phyloP scores from a whole-genome alignment of 30 jellyfish, hydroid and myxozoan species.

The Turritopsis dohrnii region DNA sequence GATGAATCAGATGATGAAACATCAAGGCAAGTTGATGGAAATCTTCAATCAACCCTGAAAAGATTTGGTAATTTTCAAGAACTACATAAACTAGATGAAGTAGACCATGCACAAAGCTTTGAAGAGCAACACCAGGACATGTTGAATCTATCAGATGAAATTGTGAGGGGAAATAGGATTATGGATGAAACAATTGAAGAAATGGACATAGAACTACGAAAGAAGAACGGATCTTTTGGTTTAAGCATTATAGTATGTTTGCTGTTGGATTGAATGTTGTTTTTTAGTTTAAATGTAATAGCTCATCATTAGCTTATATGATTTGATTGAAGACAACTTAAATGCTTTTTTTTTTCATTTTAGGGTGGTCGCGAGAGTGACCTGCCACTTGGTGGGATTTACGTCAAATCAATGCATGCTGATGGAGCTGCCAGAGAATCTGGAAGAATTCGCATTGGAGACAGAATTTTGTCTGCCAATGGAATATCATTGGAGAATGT shows the following conservation, averaged over 20 bases:
- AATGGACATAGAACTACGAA: conserved; percentile 29
- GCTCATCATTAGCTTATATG: too few relatives aligned
- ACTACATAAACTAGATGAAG: conserved; percentile 12
- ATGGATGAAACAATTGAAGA: conserved; percentile 36
- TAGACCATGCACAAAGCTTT: background rate
- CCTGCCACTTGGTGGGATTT: conserved; percentile 47
- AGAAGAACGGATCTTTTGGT: conserved; percentile 53
- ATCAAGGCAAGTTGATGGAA: background rate
- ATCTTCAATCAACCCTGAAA: background rate
- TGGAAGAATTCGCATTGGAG: conserved; percentile 58
- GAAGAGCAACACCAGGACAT: background rate
- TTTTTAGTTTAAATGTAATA: background rate
- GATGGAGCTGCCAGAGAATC: conserved; percentile 51
- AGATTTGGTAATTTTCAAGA: conserved; percentile 24
- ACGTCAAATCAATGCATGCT: conserved; percentile 31
- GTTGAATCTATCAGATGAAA: background rate
- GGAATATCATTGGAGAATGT: conserved; percentile 62
- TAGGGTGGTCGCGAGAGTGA: conserved; percentile 80
- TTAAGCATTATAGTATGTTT: conserved; percentile 44
- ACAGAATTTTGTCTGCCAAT: conserved; percentile 52
- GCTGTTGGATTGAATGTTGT: background rate
- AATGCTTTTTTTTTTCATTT: background rate
- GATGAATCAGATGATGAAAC: background rate
- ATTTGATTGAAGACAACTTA: background rate
- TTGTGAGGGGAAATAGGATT: background rate